Evolutionary conservation across 2,888 invertebrate species (phyloP).

Genomic region (Drosophila macrothrix): DNA sequence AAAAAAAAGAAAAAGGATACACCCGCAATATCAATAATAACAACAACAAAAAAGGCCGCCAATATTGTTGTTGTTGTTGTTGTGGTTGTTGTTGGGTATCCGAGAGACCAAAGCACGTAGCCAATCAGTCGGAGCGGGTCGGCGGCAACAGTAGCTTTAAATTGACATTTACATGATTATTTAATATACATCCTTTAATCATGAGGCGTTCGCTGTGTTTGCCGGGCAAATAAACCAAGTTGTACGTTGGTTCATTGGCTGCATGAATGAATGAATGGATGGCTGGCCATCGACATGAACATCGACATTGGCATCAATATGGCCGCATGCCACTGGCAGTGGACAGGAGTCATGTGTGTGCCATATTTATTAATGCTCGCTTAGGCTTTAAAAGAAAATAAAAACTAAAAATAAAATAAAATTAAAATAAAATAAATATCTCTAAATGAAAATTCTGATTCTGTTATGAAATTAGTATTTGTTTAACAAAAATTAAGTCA

Average conservation of each 20-base stretch:
- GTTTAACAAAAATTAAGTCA: not conserved
- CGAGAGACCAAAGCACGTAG: slow-evolving; percentile 41
- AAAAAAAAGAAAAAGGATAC: slow-evolving; percentile 44
- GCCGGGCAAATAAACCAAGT: slow-evolving; percentile 52
- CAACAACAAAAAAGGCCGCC: slow-evolving; percentile 55
- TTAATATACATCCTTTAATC: slow-evolving; percentile 80
- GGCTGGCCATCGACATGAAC: slow-evolving; percentile 20
- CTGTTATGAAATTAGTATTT: not conserved
- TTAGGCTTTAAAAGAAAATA: not conserved
- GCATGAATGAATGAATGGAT: slow-evolving; percentile 26
- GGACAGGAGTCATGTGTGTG: not conserved
- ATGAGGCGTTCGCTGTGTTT: slow-evolving; percentile 46
- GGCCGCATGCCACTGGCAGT: not conserved
- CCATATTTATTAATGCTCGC: slow-evolving; percentile 1
- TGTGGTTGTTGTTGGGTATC: not conserved
- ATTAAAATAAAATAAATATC: not conserved
- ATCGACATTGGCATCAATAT: slow-evolving; percentile 4
- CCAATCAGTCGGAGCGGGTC: slow-evolving; percentile 27
- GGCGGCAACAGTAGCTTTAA: slow-evolving; percentile 65
- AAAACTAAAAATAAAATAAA: not conserved
- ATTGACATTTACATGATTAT: slow-evolving; percentile 82
- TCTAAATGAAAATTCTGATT: not conserved
- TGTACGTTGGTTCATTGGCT: slow-evolving; percentile 47
- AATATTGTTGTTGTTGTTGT: slow-evolving; percentile 41
- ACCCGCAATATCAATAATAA: slow-evolving; percentile 70